Evolutionary conservation across 1,140 invertebrate genomes (phyloP), one percentile per base, ranked within the genome.

Genomic region (Pemphigus obesinymphae): DNA sequence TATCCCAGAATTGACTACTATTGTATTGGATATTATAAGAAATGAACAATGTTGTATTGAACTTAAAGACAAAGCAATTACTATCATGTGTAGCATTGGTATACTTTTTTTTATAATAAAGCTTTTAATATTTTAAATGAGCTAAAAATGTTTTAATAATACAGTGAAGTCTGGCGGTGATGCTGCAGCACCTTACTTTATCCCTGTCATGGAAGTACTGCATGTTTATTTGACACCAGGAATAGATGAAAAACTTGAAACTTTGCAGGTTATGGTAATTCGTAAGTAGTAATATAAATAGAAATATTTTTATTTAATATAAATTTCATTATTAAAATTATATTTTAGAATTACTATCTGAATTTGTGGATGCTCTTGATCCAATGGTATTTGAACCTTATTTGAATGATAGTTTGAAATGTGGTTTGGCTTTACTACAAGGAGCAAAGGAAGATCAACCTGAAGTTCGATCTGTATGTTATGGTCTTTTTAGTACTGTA

Each of bases 1-100:
- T 31, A 26, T 80, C 29, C 76, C 55, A 63, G 76, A 80, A 63
- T 29, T 80, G 76, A 45, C 23, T 43, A 10, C n/a, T 29, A 61
- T 80, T 45, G 55, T 80, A 29, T 5, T 80, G 26, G 76, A 80
- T 61, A 80, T 80, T 31, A 20, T 80, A 80, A 80, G 40, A 80
- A 80, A 80, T n/a, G 76, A 80, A 61, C 31, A 63, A 31, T 80
- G 76, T 63, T 80, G 76, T 63, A n/a, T 80, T 61, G 76, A 80
- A 61, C 53, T 80, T 40, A 80, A 80, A 43, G 76, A 80, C n/a
- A 80, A 80, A 80, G 76, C 55, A 61, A 80, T 80, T 45, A 80
- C 76, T 63, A 80, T 80, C 8, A 80, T 80, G 76, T 80, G 76
- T 63, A 80, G 76, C 29, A 63, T 80, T 29, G 76, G 76, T 80